These are phyloP conservation scores for Eleginops maclovinus DNA, from an alignment of 2,113 vertebrate species.

Conservation along the genomic window DNA sequence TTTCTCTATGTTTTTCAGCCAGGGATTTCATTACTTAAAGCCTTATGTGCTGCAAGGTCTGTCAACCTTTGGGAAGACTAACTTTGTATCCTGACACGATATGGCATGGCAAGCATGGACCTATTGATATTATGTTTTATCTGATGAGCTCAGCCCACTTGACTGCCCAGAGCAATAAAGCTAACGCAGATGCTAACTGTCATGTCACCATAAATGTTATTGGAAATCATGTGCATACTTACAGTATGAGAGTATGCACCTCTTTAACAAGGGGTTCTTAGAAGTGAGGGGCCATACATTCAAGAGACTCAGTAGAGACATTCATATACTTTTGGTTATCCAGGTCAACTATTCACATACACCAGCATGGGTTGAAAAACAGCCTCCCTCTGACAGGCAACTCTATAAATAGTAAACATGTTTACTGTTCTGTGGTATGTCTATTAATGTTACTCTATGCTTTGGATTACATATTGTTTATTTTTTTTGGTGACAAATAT, in stretches of 20 bases:
- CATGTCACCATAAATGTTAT: constrained; percentile 60
- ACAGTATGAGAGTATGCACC: constrained; percentile 32
- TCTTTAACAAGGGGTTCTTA: constrained; percentile 64
- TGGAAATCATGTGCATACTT: constrained; percentile 37
- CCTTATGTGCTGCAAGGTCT: neutral
- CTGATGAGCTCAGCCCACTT: constrained; percentile 24
- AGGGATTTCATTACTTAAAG: neutral
- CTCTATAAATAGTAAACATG: constrained; percentile 72
- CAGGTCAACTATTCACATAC: constrained; percentile 64
- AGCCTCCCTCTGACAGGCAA: constrained; percentile 20
- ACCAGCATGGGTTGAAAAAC: constrained; percentile 37
- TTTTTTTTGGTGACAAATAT: neutral
- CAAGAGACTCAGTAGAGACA: constrained; percentile 45
- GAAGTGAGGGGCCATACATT: constrained; percentile 63
- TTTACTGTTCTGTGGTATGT: constrained; percentile 59
- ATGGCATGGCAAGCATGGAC: neutral
- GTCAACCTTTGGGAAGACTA: neutral
- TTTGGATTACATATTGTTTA: constrained; percentile 3
- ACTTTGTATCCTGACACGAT: neutral
- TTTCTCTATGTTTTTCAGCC: neutral
- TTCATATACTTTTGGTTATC: constrained; percentile 54
- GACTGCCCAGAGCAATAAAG: constrained; percentile 30
- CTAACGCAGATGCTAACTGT: constrained; percentile 68
- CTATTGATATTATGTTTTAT: constrained; percentile 17
- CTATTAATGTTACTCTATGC: constrained; percentile 54